phyloP scores from a whole-genome alignment of 2,113 vertebrate species.

The Sclerurus mexicanus region DNA sequence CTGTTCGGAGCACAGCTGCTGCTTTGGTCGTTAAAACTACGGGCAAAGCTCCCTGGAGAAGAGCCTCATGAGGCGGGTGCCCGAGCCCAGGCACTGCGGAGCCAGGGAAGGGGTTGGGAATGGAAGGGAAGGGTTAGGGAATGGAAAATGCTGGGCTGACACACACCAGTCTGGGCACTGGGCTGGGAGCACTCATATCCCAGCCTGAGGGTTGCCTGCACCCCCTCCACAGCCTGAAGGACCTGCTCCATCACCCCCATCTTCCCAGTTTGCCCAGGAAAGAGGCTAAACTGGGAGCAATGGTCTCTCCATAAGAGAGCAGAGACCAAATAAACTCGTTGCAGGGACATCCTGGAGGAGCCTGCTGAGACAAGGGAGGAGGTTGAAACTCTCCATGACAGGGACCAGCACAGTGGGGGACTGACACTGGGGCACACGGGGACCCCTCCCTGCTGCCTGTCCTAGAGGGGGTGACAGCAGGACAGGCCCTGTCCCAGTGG shows the following conservation, averaged over 20 bases:
- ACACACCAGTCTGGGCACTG: background rate
- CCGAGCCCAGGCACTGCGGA: background rate
- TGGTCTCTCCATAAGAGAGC: background rate
- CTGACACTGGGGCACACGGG: fast-evolving
- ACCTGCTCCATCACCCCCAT: background rate
- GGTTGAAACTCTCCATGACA: background rate
- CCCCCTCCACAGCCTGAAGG: background rate
- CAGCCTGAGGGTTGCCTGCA: fast-evolving
- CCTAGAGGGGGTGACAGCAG: background rate
- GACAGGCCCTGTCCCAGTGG: background rate
- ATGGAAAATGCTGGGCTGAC: background rate
- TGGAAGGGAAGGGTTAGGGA: conserved; percentile 2
- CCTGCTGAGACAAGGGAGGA: background rate
- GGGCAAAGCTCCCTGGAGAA: background rate
- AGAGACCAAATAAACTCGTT: background rate
- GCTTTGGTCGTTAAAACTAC: background rate
- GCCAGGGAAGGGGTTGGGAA: background rate
- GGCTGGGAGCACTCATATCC: background rate
- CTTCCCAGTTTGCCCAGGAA: background rate
- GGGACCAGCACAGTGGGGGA: background rate
- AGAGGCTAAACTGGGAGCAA: background rate
- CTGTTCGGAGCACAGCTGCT: background rate
- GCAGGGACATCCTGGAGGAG: background rate
- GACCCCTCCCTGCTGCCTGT: background rate
- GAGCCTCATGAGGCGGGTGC: background rate